Evolutionary conservation across 2,888 invertebrate genomes (phyloP), one percentile per base, ranked within the genome.

Genomic region (Polyploca ridens): DNA sequence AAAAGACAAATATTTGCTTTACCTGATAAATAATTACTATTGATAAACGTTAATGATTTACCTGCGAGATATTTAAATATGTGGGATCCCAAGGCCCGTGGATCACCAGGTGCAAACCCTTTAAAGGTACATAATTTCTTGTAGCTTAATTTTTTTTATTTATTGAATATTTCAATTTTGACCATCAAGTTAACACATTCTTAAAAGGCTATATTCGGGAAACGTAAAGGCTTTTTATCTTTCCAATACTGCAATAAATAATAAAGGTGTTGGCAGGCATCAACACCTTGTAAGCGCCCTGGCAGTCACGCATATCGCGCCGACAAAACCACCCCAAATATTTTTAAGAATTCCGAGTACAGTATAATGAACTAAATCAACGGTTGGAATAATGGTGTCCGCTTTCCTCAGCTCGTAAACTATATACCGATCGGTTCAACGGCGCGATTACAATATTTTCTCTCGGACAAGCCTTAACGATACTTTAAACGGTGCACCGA

Each of bases 401-500:
- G 77, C 79, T 87, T 85, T 87, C 83, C 80, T 75, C 87, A 85
- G 85, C 85, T 85, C 91, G 82, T 93, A 93, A 92, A 92, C 84
- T 83, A 84, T 54, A 54, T 73, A 69, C 74, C 75, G 85, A 80
- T 80, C 81, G 78, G 73, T 69, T 70, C 74, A 69, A 69, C 70
- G 75, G 72, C 66, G 76, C 84, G 86, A 91, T 90, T 90, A 90
- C 89, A 91, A 90, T 92, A 91, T 93, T 90, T 90, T 88, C 88
- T 78, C 85, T 78, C 77, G 71, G 83, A 89, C 90, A 87, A 84
- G 85, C 84, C 84, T 88, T 93, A 91, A 93, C 91, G 93, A 93
- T 87, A 88, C 87, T 93, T 93, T 93, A 93, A 93, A 90, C 89
- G 90, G 87, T 84, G 79, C 80, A 79, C 77, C 80, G 74, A 75